Conservation (phyloP, 2,797 vertebrate species). For the Danio aesculapii region DNA sequence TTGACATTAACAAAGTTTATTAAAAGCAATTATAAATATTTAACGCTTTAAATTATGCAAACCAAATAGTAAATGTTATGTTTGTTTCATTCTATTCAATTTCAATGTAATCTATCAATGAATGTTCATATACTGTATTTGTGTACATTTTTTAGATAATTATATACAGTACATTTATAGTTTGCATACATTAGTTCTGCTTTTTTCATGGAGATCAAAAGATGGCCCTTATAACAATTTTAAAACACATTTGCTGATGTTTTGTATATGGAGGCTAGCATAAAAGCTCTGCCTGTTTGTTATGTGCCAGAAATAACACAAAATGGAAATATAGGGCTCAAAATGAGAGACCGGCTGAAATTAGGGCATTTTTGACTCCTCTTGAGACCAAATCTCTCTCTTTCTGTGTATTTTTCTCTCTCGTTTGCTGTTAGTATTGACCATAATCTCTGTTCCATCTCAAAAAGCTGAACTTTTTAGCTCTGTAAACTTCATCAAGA, state of each 20-base stretch:
- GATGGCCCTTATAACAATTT: background rate
- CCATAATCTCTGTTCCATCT: background rate
- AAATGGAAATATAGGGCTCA: background rate
- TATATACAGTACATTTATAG: no score
- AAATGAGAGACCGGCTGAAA: constrained; percentile 3
- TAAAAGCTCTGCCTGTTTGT: background rate
- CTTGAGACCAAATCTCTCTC: constrained; percentile 8
- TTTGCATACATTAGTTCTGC: background rate
- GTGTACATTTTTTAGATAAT: no score
- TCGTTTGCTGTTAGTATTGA: constrained; percentile 8
- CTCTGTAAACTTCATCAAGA: background rate
- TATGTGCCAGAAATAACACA: background rate
- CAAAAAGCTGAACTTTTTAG: background rate
- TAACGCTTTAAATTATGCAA: no score
- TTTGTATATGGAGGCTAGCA: background rate
- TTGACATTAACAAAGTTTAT: no score
- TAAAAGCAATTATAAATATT: no score
- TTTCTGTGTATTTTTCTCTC: background rate
- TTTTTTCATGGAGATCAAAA: background rate
- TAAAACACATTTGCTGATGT: background rate
- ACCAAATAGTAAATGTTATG: no score
- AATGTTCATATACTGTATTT: no score
- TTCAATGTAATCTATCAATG: no score
- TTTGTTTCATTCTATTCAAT: no score
- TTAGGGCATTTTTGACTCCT: constrained; percentile 5